phyloP scores from a whole-genome alignment of 1,140 invertebrate genomes.

The Mylabris phalerata region DNA sequence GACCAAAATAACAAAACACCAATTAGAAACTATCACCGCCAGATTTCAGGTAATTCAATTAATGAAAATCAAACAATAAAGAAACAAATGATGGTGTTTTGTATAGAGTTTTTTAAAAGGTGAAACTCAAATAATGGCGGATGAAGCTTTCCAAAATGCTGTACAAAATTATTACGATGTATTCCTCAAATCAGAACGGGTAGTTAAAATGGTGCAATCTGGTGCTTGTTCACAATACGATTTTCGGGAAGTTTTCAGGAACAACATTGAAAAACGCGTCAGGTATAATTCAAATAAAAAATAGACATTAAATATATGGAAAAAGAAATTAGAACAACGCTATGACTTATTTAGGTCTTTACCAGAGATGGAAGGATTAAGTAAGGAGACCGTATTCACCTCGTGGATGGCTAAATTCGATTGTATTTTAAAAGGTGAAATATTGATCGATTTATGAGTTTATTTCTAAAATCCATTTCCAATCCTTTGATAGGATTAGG shows the following conservation, averaged over 20 bases:
- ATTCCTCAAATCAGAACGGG: conserved; percentile 93
- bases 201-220: conserved; percentile 91
- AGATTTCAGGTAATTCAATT: conserved; percentile 73
- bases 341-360: conserved; percentile 60
- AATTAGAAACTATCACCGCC: conserved; percentile 90
- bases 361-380: conserved; percentile 97
- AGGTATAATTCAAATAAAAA: conserved; percentile 48
- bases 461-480: not conserved
- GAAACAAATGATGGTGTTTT: not conserved
- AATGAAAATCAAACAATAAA: no score
- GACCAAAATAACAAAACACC: conserved; percentile 92
- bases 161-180: conserved; percentile 97
- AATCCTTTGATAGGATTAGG: conserved; percentile 39
- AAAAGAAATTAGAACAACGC: not conserved
- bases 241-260: conserved; percentile 97
- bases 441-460: not conserved
- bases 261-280: conserved; percentile 95
- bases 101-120: conserved; percentile 80
- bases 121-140: conserved; percentile 95
- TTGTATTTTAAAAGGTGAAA: conserved; percentile 88
- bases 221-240: conserved; percentile 97
- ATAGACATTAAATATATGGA: not conserved
- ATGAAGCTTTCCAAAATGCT: conserved; percentile 98
- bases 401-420: conserved; percentile 99
- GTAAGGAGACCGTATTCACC: conserved; percentile 97